Evolutionary conservation across 2,888 invertebrate species (phyloP), one percentile per base, ranked within the genome.

Genomic region (Lottia gigantea): DNA sequence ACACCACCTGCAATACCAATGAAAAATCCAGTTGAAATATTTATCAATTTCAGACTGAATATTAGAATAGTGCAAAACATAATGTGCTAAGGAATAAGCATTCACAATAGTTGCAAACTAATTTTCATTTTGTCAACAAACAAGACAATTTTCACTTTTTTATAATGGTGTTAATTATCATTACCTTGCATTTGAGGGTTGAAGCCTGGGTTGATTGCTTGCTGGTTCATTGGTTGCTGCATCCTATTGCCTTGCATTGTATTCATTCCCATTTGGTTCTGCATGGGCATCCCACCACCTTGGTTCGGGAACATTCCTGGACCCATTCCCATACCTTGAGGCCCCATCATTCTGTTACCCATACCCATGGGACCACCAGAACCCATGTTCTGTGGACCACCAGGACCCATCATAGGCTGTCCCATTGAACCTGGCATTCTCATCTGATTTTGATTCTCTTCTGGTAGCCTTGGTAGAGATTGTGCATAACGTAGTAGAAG

Each of bases 331-430:
- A 26, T 46, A 14, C 25, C 25, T 23, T 15, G 46, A 19, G 62
- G 62, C 2, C 62, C 62, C 45, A 62, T 12, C n/a, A 62, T 61
- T 62, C 46, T 65, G 6, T 31, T 31, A 26, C 40, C 65, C 46
- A 45, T 23, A 55, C 69, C 69, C 25, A 31, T 26, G 45, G 69
- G 64, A 40, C 64, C 64, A 62, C 61, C 65, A 65, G 65, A 46
- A n/a, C 40, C 65, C 65, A 65, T 62, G 14, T 62, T 47, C 55
- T 68, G 15, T 67, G 68, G 46, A 55, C 65, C 72, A 74, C 61
- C 40, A 69, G 65, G n/a, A 62, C 46, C 62, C 25, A 45, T 63
- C 46, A 40, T 25, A 47, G 46, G 47, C 26, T 46, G 40, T 46
- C 62, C 68, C 19, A 46, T 40, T 47, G 62, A 15, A 26, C 46